Percentiles rank a stretch among this genome's conserved stretches.
Conservation (phyloP, 2,113 vertebrate species). For the Meles meles region DNA sequence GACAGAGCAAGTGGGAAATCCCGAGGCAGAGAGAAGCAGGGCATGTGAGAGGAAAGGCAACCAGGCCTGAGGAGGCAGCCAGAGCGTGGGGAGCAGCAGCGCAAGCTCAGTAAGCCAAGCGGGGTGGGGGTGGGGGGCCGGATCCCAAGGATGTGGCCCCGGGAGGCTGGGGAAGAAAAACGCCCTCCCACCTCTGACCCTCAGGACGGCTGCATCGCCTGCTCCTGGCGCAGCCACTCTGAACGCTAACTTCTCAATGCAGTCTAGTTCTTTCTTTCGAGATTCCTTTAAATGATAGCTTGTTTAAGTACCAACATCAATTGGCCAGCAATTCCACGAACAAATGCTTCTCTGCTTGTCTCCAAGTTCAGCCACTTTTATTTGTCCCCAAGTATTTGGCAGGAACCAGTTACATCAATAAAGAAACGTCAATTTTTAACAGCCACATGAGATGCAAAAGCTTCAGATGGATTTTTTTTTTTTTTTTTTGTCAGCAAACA, state of each 20-base stretch:
- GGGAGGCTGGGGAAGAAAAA: not conserved
- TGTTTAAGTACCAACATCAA: slow-evolving; percentile 61
- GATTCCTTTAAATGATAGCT: slow-evolving; percentile 42
- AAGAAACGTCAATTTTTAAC: slow-evolving; percentile 77
- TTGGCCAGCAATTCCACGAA: slow-evolving; percentile 53
- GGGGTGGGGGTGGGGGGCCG: not conserved
- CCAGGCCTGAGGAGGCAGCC: not conserved
- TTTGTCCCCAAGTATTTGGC: slow-evolving; percentile 76
- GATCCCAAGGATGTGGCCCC: not conserved
- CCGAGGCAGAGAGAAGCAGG: not conserved
- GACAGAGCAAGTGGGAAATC: not conserved
- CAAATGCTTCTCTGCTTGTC: slow-evolving; percentile 48
- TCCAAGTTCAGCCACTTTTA: slow-evolving; percentile 72
- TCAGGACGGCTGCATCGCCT: not conserved
- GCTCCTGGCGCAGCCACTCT: not conserved
- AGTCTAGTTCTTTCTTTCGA: not conserved
- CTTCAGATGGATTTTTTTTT: slow-evolving; percentile 77
- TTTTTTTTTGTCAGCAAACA: slow-evolving; percentile 57
- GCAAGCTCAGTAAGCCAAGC: fast-evolving
- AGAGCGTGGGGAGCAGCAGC: fast-evolving
- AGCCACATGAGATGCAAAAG: slow-evolving; percentile 75
- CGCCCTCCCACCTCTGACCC: not conserved
- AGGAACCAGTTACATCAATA: slow-evolving; percentile 79
- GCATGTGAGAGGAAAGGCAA: not conserved
- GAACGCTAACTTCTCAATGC: not conserved